These are phyloP conservation scores for Drymonia ruficornis DNA, from an alignment of 2,888 invertebrate genomes.

Conservation along the genomic window DNA sequence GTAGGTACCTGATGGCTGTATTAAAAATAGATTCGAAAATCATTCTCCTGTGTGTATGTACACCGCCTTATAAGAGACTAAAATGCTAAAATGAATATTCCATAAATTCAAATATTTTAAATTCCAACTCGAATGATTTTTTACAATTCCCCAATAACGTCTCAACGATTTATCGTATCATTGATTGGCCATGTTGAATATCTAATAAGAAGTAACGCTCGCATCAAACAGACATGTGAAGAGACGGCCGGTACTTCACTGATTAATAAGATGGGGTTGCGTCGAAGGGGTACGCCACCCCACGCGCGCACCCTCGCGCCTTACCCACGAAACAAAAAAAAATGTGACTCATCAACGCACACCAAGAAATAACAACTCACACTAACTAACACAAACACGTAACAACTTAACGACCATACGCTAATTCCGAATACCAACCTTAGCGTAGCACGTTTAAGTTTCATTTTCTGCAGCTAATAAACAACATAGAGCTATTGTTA, in stretches of 20 bases:
- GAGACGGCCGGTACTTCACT: constrained; percentile 83
- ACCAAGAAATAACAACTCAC: constrained; percentile 71
- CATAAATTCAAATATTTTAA: too few relatives aligned
- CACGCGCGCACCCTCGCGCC: constrained; percentile 78
- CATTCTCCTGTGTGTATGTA: not conserved
- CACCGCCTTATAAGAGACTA: not conserved
- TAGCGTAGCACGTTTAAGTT: constrained; percentile 64
- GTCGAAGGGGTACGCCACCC: constrained; percentile 78
- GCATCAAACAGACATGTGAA: constrained; percentile 79
- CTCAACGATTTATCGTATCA: constrained; percentile 13
- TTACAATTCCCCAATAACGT: constrained; percentile 5
- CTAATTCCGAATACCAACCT: constrained; percentile 67
- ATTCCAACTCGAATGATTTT: not conserved
- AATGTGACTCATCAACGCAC: constrained; percentile 86
- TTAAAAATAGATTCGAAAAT: not conserved
- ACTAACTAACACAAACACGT: constrained; percentile 49
- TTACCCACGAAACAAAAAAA: constrained; percentile 85
- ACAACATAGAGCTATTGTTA: constrained; percentile 62
- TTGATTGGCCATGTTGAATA: constrained; percentile 47
- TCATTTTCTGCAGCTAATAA: constrained; percentile 34
- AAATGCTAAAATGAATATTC: too few relatives aligned
- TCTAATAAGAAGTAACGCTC: constrained; percentile 72
- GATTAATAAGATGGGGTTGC: constrained; percentile 85
- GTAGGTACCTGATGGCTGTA: too few relatives aligned
- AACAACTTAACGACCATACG: constrained; percentile 54